Percentiles rank a stretch among this genome's conserved stretches.
These are phyloP conservation scores for Heteromyza rotundicornis DNA, from an alignment of 2,888 invertebrate genomes.

Conservation along the genomic window DNA sequence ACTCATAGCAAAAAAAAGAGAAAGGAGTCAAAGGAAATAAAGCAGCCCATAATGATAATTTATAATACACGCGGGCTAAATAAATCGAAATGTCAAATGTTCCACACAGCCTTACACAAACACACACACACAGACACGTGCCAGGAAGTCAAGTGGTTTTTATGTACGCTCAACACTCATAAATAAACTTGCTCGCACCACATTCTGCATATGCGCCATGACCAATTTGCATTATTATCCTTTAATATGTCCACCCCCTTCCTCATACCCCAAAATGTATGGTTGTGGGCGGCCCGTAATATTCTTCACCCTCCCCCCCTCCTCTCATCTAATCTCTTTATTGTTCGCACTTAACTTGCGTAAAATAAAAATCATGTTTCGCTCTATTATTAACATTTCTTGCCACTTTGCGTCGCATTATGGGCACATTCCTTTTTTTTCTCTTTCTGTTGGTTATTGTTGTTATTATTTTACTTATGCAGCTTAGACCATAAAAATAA, in stretches of 20 bases:
- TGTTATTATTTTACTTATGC: no score
- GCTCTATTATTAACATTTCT: conserved; percentile 40
- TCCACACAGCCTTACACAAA: background rate
- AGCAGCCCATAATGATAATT: background rate
- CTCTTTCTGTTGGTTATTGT: no score
- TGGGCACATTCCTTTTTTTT: no score
- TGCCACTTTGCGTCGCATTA: background rate
- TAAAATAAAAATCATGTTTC: conserved; percentile 61
- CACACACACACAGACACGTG: conserved; percentile 40
- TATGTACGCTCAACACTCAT: conserved; percentile 8
- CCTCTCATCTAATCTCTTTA: conserved; percentile 54
- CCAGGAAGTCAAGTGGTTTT: conserved; percentile 53
- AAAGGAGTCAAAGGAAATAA: background rate
- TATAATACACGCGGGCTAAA: background rate
- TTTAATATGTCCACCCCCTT: no score
- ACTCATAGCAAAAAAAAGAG: background rate
- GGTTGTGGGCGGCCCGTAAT: background rate
- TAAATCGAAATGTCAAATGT: conserved; percentile 7
- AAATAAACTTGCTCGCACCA: conserved; percentile 20
- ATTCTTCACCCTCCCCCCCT: conserved; percentile 22
- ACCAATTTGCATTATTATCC: conserved; percentile 53
- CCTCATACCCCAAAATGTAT: no score
- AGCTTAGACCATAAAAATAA: conserved; percentile 30
- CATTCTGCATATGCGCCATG: conserved; percentile 51
- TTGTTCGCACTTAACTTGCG: conserved; percentile 61